Percentiles rank a stretch among this genome's conserved stretches.
Evolutionary conservation across 1,140 invertebrate genomes (phyloP).

Genomic region (Oryctes rhinoceros): DNA sequence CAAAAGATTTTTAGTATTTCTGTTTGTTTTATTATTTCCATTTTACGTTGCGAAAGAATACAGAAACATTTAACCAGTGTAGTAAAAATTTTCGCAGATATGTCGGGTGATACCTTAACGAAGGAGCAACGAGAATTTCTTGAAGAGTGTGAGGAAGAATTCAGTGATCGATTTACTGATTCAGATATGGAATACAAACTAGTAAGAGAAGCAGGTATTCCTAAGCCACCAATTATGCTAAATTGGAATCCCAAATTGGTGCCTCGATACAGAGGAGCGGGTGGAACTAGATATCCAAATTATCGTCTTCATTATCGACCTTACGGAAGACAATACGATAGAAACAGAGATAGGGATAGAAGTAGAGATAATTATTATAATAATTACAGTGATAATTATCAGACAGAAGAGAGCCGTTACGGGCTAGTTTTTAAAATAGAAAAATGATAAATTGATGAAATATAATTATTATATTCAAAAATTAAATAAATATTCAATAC

Average conservation of each 20-base stretch:
- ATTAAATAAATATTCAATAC: no score
- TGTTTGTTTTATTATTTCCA: no score
- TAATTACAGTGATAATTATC: background rate
- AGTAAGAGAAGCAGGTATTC: constrained; percentile 53
- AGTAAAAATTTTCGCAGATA: background rate
- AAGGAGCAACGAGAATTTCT: constrained; percentile 55
- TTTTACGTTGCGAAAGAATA: no score
- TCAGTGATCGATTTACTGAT: constrained; percentile 56
- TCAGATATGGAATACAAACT: constrained; percentile 55
- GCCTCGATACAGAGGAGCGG: background rate
- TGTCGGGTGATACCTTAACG: constrained; percentile 29
- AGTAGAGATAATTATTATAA: background rate
- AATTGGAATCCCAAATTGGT: constrained; percentile 50
- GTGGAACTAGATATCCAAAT: constrained; percentile 33
- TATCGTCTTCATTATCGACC: background rate
- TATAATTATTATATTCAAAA: no score
- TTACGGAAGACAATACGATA: background rate
- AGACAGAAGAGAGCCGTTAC: background rate
- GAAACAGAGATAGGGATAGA: background rate
- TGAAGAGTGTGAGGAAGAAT: constrained; percentile 56
- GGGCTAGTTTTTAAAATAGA: background rate
- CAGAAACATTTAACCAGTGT: no score
- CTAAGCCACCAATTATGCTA: constrained; percentile 55
- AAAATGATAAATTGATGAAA: no score
- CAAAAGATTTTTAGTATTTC: no score